Conservation (phyloP, 2,113 vertebrate species). For the Engystomops pustulosus region DNA sequence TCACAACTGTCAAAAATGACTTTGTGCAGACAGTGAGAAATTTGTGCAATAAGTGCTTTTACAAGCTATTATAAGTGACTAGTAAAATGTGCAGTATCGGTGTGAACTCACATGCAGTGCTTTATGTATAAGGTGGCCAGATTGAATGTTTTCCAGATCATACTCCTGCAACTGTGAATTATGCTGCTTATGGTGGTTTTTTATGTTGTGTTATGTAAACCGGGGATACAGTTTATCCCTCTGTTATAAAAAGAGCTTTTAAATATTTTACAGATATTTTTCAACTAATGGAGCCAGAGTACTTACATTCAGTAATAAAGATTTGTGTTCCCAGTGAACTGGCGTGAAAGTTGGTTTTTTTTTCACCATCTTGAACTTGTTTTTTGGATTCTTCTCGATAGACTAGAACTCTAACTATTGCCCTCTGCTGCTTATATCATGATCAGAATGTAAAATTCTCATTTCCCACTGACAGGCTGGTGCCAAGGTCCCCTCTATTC, state of each 20-base stretch:
- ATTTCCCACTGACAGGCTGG: too few species aligned
- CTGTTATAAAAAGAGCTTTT: slow-evolving; percentile 62
- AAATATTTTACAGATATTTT: slow-evolving; percentile 64
- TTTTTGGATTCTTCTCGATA: too few species aligned
- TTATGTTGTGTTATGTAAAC: slow-evolving; percentile 60
- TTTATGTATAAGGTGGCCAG: slow-evolving; percentile 59
- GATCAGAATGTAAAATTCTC: too few species aligned
- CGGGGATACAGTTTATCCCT: slow-evolving; percentile 57
- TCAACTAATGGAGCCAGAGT: slow-evolving; percentile 61
- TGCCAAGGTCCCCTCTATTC: too few species aligned
- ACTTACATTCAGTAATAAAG: slow-evolving; percentile 63
- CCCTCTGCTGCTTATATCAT: too few species aligned
- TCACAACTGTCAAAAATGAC: too few species aligned
- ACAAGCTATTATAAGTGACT: slow-evolving; percentile 58
- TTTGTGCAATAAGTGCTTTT: slow-evolving; percentile 63
- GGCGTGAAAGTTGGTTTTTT: too few species aligned
- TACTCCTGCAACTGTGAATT: slow-evolving; percentile 57
- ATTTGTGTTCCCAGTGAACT: slow-evolving; percentile 48
- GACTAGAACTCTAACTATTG: too few species aligned
- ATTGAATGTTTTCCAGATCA: slow-evolving; percentile 59
- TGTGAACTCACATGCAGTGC: slow-evolving; percentile 64
- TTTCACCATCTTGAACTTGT: too few species aligned
- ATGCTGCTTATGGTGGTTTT: slow-evolving; percentile 63
- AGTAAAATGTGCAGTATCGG: slow-evolving; percentile 59
- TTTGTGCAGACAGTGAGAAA: slow-evolving; percentile 11